Evolutionary conservation across 2,888 invertebrate species (phyloP), one percentile per base, ranked within the genome.

Genomic region (Abrostola triplasia): DNA sequence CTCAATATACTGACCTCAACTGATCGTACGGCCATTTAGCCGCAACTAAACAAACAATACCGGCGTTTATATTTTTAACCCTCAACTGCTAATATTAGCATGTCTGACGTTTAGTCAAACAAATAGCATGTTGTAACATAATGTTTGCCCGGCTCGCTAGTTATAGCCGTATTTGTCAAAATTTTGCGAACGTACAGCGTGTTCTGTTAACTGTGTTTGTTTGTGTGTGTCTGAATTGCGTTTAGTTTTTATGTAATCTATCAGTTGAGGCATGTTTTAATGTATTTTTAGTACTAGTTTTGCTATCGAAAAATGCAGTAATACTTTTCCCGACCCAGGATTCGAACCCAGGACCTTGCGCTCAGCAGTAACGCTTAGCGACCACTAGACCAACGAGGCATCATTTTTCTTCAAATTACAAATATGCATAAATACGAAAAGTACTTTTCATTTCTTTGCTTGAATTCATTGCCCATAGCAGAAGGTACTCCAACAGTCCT

Each of bases 91-190:
- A 47, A 13, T 24, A 64, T 50, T 53, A 52, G 63, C 63, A 51
- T 57, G 52, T 47, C 60, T 72, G 67, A 73, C 77, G 61, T 64
- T 69, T 67, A 74, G 77, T 74, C 71, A 68, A 60, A 66, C 69
- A 72, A 79, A 78, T 79, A 72, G 74, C 74, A 69, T 59, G 66
- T 65, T 56, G 59, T 61, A 50, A 76, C 73, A 66, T 35, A n/a
- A n/a, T 69, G 59, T 73, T 65, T 70, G 50, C 52, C 52, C 36
- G 54, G 56, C 40, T 50, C 52, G 49, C 60, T 13, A 44, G 36
- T 37, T 53, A 64, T 57, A 53, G 47, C 12, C 47, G 48, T 62
- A 76, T 78, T 78, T 66, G 70, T 70, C 77, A 76, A 68, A 78
- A 73, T 76, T 66, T 65, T 56, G 66, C 78, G 9, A 56, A 67